Evolutionary conservation across 2,797 vertebrate genomes (phyloP), one percentile per base, ranked within the genome.

Genomic region (Hoplostethus mediterraneus): DNA sequence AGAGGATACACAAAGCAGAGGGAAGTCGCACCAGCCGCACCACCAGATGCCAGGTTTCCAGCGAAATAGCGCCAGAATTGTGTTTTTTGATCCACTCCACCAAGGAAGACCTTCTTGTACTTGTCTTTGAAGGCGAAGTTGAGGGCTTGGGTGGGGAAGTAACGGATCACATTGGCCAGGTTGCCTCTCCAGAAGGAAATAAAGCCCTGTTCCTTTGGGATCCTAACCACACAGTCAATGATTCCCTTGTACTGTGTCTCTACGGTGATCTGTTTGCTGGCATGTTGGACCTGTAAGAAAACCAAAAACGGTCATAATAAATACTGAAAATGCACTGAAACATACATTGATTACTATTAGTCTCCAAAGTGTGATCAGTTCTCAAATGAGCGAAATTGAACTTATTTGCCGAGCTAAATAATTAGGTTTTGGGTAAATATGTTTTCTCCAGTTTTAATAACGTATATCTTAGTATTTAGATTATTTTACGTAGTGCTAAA

Each of bases 81-180:
- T 87, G 96, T 99, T 85, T 96, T 97, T 85, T 94, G 95, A 92
- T 99, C 97, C 81, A 99, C 97, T 6, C 98, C 98, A 38, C 98
- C 98, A n/a, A 99, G 92, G 93, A 99, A 99, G 94, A 99, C 90
- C 94, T 97, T 97, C 95, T 99, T 99, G 95, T 99, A 99, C 94
- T 99, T 99, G 94, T 99, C 98, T 92, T 99, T 99, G 95, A 99
- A 99, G 92, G 98, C 98, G 63, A 99, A 99, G 95, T 99, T 99
- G 80, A 99, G 97, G 55, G 98, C 98, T 93, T 99, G 98, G 75
- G 98, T 99, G 86, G 98, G 98, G 94, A 99, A 99, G 94, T 99
- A 99, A 48, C 98, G 96, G 93, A 99, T 99, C 83, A 99, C 98
- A 9, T 99, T 99, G 93, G 98, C 98, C 91, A 99, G 88, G 93